Conservation (phyloP, 92 coral and sea anemone genomes). For the Heteractis magnifica region DNA sequence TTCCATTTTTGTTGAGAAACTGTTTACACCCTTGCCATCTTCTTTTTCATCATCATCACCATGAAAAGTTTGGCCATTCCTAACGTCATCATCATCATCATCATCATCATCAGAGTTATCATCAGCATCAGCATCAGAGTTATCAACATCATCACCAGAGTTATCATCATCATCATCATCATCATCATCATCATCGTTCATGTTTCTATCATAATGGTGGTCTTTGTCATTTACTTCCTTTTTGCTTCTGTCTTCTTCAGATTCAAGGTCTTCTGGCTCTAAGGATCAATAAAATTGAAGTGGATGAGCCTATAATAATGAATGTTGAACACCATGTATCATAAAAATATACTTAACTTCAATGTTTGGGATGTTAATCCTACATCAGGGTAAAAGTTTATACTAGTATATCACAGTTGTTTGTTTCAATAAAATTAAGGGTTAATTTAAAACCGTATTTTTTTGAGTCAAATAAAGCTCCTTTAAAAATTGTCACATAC, state of each 20-base stretch:
- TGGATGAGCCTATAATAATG: too few relatives aligned
- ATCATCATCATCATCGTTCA: background rate
- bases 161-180: conserved; percentile 20
- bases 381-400: too few relatives aligned
- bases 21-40: conserved; percentile 44
- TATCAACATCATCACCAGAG: conserved; percentile 15
- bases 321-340: too few relatives aligned
- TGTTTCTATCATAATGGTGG: too few relatives aligned
- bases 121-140: conserved; percentile 24
- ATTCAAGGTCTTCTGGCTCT: background rate
- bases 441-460: too few relatives aligned
- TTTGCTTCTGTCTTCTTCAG: conserved; percentile 1
- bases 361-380: too few relatives aligned
- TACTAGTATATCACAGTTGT: too few relatives aligned
- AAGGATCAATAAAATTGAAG: too few relatives aligned
- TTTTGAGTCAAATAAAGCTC: too few relatives aligned
- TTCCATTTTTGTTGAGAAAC: conserved; percentile 54
- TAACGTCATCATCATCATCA: conserved; percentile 24
- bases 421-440: too few relatives aligned
- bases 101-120: conserved; percentile 30
- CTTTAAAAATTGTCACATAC: too few relatives aligned
- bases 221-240: background rate
- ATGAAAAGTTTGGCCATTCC: background rate
- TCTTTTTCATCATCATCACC: conserved; percentile 35
- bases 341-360: too few relatives aligned